phyloP scores from a whole-genome alignment of 2,797 vertebrate species.

The Clarias fuscus region DNA sequence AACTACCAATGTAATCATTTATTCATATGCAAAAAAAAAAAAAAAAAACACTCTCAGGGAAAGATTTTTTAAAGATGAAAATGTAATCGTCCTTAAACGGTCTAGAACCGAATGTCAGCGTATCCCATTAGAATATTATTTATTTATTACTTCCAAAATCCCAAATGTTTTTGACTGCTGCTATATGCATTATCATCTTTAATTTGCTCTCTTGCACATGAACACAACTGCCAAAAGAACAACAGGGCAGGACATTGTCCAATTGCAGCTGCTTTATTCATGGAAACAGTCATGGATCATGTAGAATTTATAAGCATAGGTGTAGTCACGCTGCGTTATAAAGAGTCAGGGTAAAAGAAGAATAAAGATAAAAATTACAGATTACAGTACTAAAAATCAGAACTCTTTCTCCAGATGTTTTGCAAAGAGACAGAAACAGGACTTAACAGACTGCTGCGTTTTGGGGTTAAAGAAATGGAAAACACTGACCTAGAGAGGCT shows the following conservation, averaged over 20 bases:
- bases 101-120: background rate
- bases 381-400: conserved; percentile 47
- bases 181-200: background rate
- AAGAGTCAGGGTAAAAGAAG: background rate
- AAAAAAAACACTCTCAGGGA: background rate
- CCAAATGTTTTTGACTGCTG: background rate
- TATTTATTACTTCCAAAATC: background rate
- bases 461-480: conserved; percentile 66
- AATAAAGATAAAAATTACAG: conserved; percentile 47
- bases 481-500: conserved; percentile 67
- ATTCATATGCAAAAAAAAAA: background rate
- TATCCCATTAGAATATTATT: background rate
- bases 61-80: background rate
- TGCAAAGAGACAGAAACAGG: conserved; percentile 58
- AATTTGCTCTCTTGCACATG: background rate
- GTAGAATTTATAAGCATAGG: background rate
- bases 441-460: conserved; percentile 57
- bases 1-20: background rate
- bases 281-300: background rate
- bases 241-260: background rate
- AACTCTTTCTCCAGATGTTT: conserved; percentile 62
- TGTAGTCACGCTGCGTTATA: background rate
- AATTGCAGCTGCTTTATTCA: background rate
- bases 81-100: background rate
- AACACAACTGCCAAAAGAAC: background rate